These are phyloP conservation scores for Erpetoichthys calabaricus DNA, from an alignment of 2,797 vertebrate genomes.

Conservation along the genomic window DNA sequence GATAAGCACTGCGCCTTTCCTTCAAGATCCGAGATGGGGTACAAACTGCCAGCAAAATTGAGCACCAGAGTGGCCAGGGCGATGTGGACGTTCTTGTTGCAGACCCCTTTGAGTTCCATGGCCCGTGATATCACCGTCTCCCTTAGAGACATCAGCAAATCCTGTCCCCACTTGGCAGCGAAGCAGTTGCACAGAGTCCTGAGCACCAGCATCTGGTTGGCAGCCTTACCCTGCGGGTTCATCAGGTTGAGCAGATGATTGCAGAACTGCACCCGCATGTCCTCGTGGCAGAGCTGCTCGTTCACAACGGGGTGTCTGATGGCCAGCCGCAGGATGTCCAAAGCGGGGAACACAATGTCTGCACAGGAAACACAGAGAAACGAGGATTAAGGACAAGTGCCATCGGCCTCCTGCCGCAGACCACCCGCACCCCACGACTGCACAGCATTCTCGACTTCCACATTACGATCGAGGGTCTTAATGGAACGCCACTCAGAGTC, in stretches of 20 bases:
- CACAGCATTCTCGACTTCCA: not conserved
- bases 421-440: no score
- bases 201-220: slow-evolving; percentile 89
- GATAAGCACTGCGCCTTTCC: slow-evolving; percentile 93
- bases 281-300: slow-evolving; percentile 77
- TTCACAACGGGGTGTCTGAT: slow-evolving; percentile 83
- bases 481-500: no score
- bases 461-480: no score
- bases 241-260: slow-evolving; percentile 77
- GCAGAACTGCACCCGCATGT: slow-evolving; percentile 71
- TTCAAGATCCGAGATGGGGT: slow-evolving; percentile 72
- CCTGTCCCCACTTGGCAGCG: slow-evolving; percentile 57
- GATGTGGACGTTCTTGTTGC: slow-evolving; percentile 90
- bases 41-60: slow-evolving; percentile 81
- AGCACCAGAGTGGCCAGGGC: slow-evolving; percentile 84
- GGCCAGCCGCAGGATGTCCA: slow-evolving; percentile 88
- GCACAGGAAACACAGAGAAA: slow-evolving; percentile 24
- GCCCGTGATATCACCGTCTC: slow-evolving; percentile 73
- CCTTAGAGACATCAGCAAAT: slow-evolving; percentile 76
- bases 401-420: no score
- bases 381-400: not conserved
- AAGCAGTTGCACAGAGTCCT: slow-evolving; percentile 96
- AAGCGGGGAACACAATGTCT: slow-evolving; percentile 91
- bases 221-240: slow-evolving; percentile 69
- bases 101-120: slow-evolving; percentile 62